These are phyloP conservation scores for Ectemnius continuus DNA, from an alignment of 2,888 invertebrate species.

Conservation along the genomic window DNA sequence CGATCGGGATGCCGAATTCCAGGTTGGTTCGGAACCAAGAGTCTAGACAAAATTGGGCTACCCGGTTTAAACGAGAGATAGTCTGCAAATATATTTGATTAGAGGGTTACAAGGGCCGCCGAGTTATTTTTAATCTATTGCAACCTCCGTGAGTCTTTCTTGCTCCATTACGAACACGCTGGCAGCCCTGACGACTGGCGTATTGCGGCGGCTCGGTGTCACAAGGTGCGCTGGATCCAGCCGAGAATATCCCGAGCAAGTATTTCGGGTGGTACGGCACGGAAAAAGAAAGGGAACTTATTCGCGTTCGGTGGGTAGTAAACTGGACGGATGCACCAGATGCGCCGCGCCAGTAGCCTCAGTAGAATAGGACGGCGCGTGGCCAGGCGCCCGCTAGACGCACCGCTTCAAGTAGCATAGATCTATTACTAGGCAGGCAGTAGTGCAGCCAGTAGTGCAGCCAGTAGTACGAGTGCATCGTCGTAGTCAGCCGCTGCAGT, in stretches of 20 bases:
- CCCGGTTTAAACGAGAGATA: not conserved
- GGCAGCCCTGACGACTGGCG: not conserved
- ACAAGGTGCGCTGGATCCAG: slow-evolving; percentile 1
- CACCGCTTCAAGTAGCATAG: not conserved
- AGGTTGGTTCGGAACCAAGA: too few species aligned
- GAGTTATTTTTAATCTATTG: not conserved
- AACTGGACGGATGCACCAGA: not conserved
- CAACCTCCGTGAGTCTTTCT: not conserved
- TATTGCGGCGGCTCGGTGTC: not conserved
- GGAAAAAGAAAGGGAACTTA: too few species aligned
- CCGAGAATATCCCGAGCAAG: not conserved
- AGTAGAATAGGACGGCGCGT: not conserved
- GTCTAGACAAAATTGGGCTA: not conserved
- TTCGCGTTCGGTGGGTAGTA: not conserved
- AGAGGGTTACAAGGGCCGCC: slow-evolving; percentile 4
- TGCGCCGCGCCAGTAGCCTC: not conserved
- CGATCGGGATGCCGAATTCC: too few species aligned
- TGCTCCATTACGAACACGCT: not conserved
- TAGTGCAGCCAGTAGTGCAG: slow-evolving; percentile 12
- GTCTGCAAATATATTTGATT: slow-evolving; percentile 3
- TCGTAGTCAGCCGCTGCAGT: slow-evolving; percentile 54
- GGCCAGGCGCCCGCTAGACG: slow-evolving; percentile 9
- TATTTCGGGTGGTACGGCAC: not conserved
- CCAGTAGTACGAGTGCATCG: slow-evolving; percentile 44
- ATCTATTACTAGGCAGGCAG: not conserved